Conservation (phyloP, 2,888 invertebrate genomes). For the Melanostoma scalare region DNA sequence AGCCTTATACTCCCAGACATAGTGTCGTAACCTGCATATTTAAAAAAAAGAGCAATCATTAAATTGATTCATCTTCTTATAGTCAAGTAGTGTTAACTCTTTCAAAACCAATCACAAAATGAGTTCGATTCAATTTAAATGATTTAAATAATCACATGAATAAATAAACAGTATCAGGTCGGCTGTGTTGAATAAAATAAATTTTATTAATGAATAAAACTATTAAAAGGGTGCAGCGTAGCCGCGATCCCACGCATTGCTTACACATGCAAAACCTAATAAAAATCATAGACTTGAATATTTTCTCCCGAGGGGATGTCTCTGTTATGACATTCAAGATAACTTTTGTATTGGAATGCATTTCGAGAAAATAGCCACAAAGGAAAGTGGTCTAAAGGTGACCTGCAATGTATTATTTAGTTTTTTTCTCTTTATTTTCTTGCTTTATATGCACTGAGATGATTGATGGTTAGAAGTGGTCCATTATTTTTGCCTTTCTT, state of each 20-base stretch:
- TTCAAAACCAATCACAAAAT: slow-evolving; percentile 2
- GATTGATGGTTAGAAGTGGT: slow-evolving; percentile 34
- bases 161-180: slow-evolving; percentile 12
- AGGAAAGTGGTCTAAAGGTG: slow-evolving; percentile 16
- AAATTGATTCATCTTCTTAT: not conserved
- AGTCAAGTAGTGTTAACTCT: not conserved
- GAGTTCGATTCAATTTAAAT: not conserved
- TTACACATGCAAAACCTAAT: not conserved
- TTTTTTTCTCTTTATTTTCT: not conserved
- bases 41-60: slow-evolving; percentile 1
- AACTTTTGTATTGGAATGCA: not conserved
- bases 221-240: slow-evolving; percentile 15
- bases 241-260: not conserved
- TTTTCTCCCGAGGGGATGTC: slow-evolving; percentile 1
- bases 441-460: slow-evolving; percentile 8
- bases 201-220: slow-evolving; percentile 16
- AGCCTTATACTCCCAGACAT: too few species aligned
- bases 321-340: not conserved
- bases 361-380: slow-evolving; percentile 23
- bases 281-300: slow-evolving; percentile 2
- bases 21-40: not conserved
- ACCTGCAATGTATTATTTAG: slow-evolving; percentile 12
- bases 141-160: slow-evolving; percentile 20
- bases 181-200: not conserved
- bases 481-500: slow-evolving; percentile 17